Conservation (phyloP, 2,888 invertebrate genomes). For the Carterocephalus palaemon region DNA sequence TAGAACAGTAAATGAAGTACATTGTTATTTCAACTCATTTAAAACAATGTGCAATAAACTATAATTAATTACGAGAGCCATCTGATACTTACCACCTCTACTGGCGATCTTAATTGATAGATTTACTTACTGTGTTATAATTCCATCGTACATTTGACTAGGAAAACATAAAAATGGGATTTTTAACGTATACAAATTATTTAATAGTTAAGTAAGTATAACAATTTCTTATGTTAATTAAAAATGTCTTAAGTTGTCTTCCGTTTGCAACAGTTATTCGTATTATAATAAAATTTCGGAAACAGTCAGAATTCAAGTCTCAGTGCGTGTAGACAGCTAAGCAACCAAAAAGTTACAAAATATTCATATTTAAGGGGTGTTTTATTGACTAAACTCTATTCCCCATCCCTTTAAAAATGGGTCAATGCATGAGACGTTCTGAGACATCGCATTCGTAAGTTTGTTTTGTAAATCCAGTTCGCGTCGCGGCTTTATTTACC, state of each 20-base stretch:
- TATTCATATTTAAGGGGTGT: background rate
- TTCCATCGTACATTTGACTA: background rate
- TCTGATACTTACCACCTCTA: background rate
- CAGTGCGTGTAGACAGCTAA: no score
- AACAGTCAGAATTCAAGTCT: no score
- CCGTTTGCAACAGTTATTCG: no score
- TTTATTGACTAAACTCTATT: conserved; percentile 18
- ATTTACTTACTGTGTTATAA: background rate
- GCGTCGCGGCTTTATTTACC: conserved; percentile 69
- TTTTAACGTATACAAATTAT: no score
- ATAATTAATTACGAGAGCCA: background rate
- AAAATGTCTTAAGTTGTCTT: no score
- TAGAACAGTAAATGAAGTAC: no score
- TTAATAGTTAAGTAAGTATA: no score
- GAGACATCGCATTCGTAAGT: conserved; percentile 63
- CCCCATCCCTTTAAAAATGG: conserved; percentile 45
- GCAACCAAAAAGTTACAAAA: background rate
- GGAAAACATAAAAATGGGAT: no score
- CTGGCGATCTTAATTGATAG: conserved; percentile 3
- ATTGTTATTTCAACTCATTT: background rate
- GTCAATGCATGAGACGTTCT: conserved; percentile 69
- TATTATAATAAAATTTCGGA: no score
- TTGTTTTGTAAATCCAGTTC: conserved; percentile 74
- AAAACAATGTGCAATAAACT: background rate
- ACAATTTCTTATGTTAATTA: no score